Base-by-base conservation (phyloP, 2,797 vertebrate genomes). In the Aeoliscus strigatus region DNA sequence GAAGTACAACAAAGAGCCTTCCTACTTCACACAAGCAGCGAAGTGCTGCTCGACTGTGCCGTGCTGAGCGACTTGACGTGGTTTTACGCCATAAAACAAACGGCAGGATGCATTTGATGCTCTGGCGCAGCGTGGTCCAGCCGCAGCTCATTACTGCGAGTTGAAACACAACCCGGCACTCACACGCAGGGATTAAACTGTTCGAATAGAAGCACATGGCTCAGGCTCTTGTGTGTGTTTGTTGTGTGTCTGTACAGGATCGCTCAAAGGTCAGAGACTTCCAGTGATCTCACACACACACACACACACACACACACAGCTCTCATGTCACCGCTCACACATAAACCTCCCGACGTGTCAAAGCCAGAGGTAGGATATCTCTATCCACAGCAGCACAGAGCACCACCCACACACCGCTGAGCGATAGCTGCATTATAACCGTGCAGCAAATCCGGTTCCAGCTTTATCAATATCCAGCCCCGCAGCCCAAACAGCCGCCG, bases 71-170 rank as follows among this genome's bases (percentile, higher is more conserved):
- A 60, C 60, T 66, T 60, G 12, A 63, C 72, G 68, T 27, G 54
- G 55, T 62, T 65, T n/a, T 57, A 48, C 52, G 50, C 66, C 50
- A 37, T 44, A 64, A 57, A 66, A 56, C 66, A 75, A 59, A 5
- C 67, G n/a, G 65, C 56, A 29, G 71, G 77, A 53, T 18, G 37
- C 38, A 51, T 45, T 46, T 13, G 13, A 60, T 30, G 26, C 39
- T 27, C 58, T 41, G 9, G 30, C 15, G 12, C 39, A 79, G 70
- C 57, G 50, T 75, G 78, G 58, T 51, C 43, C 44, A 37, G 78
- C 48, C 66, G 57, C 71, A 74, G 68, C 81, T 88, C 82, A 85
- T 88, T 86, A 87, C 68, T 57, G 52, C 66, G 10, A 27, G 56
- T 57, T 73, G 63, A 79, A 84, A 80, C 71, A 64, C 66, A 81